Evolutionary conservation across 1,140 invertebrate species (phyloP).

Genomic region (Trichonephila clavipes): DNA sequence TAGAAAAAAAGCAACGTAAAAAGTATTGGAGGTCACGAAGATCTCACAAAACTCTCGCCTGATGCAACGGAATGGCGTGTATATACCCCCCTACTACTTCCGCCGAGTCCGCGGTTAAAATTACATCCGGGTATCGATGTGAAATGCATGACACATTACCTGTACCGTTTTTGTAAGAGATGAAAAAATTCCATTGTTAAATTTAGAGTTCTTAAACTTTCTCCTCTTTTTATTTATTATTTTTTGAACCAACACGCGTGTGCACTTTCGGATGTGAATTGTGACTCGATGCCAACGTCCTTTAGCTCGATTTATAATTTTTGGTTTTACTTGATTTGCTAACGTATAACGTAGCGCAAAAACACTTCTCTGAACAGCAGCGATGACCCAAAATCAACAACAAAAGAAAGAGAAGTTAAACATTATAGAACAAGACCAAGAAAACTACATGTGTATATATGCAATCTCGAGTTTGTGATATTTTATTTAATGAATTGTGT

Average conservation of each 20-base stretch:
- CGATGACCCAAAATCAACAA: no score
- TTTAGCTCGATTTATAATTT: neutral
- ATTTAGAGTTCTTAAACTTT: slow-evolving; percentile 40
- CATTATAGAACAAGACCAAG: no score
- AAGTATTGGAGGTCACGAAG: slow-evolving; percentile 64
- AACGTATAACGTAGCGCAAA: no score
- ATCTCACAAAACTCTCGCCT: slow-evolving; percentile 55
- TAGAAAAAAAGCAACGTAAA: slow-evolving; percentile 6
- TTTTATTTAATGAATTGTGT: no score
- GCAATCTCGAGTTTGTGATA: no score
- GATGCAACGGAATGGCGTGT: neutral
- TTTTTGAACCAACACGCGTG: neutral
- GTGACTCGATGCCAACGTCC: neutral
- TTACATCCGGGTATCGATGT: slow-evolving; percentile 59
- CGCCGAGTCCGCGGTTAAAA: slow-evolving; percentile 27
- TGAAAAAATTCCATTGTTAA: slow-evolving; percentile 41
- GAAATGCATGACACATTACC: slow-evolving; percentile 36
- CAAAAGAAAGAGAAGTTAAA: no score
- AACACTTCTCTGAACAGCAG: no score
- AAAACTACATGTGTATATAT: no score
- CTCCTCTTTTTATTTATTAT: slow-evolving; percentile 15
- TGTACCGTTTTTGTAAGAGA: neutral
- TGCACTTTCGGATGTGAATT: neutral
- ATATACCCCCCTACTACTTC: slow-evolving; percentile 36
- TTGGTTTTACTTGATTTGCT: neutral